phyloP scores from a whole-genome alignment of 2,113 vertebrate genomes.

The Psammodynastes pulverulentus region DNA sequence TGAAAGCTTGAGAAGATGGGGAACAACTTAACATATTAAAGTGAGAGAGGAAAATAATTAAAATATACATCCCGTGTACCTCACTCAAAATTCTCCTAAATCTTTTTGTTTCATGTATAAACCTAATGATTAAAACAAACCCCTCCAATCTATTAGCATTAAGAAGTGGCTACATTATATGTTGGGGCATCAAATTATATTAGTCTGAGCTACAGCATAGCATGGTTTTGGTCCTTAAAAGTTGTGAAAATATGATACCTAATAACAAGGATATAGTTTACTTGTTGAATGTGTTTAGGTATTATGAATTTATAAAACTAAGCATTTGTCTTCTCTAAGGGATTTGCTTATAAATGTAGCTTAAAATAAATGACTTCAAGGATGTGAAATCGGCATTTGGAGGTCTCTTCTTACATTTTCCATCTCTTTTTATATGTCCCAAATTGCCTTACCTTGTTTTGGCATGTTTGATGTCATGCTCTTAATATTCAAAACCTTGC shows the following conservation, averaged over 20 bases:
- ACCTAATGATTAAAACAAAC: neutral
- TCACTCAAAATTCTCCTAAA: neutral
- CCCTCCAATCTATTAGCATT: neutral
- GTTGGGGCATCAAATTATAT: neutral
- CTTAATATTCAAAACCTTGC: slow-evolving; percentile 57
- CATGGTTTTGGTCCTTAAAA: neutral
- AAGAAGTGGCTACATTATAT: neutral
- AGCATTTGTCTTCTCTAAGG: neutral
- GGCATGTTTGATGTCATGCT: neutral
- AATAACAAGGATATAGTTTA: neutral
- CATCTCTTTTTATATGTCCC: neutral
- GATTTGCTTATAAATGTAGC: neutral
- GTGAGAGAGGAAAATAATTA: neutral
- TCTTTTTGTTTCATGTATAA: neutral
- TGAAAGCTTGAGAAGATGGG: neutral
- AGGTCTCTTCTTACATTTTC: slow-evolving; percentile 37
- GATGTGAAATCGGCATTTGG: neutral
- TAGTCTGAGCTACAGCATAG: neutral
- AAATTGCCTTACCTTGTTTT: slow-evolving; percentile 1
- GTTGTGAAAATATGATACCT: neutral
- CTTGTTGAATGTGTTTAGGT: neutral
- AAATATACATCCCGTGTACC: neutral
- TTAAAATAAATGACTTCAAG: neutral
- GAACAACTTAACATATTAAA: neutral
- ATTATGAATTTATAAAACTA: neutral